A percentile compares a stretch with the other conserved stretches of the same genome.
phyloP scores from a whole-genome alignment of 2,888 invertebrate genomes.

The Charanyca ferruginea region DNA sequence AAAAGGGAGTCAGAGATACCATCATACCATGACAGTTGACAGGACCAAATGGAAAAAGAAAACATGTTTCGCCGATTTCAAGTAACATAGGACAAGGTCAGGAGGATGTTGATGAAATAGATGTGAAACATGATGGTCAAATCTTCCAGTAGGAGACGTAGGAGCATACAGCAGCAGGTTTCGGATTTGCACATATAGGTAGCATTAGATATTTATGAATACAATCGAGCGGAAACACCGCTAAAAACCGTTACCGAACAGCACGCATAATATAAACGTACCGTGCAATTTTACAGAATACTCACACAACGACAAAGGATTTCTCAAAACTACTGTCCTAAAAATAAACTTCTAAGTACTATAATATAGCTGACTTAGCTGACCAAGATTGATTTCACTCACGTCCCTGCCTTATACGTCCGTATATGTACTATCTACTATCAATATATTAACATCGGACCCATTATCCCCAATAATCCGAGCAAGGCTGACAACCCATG shows the following conservation, averaged over 20 bases:
- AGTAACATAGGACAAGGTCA: no score
- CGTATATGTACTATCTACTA: slow-evolving; percentile 68
- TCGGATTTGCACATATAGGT: slow-evolving; percentile 2
- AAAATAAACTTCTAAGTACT: slow-evolving; percentile 41
- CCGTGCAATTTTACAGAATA: slow-evolving; percentile 56
- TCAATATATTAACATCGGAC: slow-evolving; percentile 73
- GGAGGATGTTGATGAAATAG: no score
- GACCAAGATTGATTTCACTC: slow-evolving; percentile 48
- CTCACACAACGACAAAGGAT: slow-evolving; percentile 44
- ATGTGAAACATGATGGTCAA: slow-evolving; percentile 4
- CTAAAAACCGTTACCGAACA: slow-evolving; percentile 42
- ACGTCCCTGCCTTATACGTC: slow-evolving; percentile 49
- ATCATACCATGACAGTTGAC: no score
- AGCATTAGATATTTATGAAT: slow-evolving; percentile 15
- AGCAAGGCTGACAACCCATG: slow-evolving; percentile 73
- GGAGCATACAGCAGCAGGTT: slow-evolving; percentile 4
- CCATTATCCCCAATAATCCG: slow-evolving; percentile 81
- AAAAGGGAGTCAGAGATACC: no score
- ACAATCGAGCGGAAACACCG: slow-evolving; percentile 42
- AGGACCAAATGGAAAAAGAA: no score
- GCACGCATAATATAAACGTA: slow-evolving; percentile 32
- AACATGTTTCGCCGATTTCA: no score
- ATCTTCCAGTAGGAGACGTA: slow-evolving; percentile 6
- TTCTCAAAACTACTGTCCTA: slow-evolving; percentile 45
- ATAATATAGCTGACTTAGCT: slow-evolving; percentile 8